These are phyloP conservation scores for Chloroclystis v-ata DNA, from an alignment of 2,888 invertebrate species.

Conservation along the genomic window DNA sequence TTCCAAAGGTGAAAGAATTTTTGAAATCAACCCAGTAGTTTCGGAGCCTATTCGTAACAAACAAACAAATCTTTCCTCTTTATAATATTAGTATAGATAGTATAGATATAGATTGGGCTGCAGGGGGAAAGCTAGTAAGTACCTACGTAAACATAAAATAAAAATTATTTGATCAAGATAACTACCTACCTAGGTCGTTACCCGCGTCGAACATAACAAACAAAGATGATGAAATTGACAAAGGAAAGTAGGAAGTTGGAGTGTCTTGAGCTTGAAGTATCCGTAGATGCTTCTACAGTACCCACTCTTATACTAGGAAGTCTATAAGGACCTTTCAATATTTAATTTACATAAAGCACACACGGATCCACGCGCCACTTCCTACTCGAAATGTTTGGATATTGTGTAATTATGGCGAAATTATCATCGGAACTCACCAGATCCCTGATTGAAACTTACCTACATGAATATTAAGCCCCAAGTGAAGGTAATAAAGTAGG, in stretches of 20 bases:
- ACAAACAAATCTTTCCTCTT: no score
- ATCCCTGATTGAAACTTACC: no score
- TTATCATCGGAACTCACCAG: not conserved
- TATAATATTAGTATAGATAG: no score
- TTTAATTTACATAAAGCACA: conserved; percentile 1
- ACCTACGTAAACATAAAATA: no score
- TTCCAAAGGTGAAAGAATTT: no score
- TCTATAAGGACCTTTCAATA: conserved; percentile 1
- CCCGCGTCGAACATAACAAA: not conserved
- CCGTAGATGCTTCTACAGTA: not conserved
- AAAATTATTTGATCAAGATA: no score
- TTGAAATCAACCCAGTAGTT: no score
- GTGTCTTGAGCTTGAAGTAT: conserved; percentile 2
- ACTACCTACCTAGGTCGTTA: no score
- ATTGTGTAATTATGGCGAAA: not conserved
- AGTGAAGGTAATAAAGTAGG: not conserved
- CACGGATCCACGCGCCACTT: conserved; percentile 3
- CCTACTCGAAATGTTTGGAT: not conserved
- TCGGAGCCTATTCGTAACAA: no score
- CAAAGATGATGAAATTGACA: conserved; percentile 2
- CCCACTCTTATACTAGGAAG: not conserved
- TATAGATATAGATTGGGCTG: no score
- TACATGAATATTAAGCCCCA: no score
- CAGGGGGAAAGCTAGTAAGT: no score
- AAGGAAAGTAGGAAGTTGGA: not conserved